Conservation (phyloP, 2,888 invertebrate species). For the Eupithecia exiguata region DNA sequence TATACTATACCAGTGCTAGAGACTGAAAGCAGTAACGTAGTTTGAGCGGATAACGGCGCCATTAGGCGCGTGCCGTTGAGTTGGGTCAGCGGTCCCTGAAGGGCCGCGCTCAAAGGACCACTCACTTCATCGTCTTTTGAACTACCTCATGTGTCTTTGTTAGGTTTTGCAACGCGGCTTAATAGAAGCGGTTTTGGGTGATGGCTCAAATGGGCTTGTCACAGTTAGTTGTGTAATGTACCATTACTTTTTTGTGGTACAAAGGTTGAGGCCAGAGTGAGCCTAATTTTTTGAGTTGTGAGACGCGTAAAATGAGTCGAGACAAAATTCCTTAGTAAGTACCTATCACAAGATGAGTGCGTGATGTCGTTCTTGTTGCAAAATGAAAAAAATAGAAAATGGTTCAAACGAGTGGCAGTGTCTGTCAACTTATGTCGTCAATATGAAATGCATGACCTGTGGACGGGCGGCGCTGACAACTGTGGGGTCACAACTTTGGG, state of each 20-base stretch:
- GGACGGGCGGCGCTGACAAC: no score
- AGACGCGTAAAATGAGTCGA: not conserved
- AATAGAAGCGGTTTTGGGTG: constrained; percentile 6
- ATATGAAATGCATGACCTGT: no score
- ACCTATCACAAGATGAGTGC: not conserved
- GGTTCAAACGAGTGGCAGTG: no score
- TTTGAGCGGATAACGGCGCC: constrained; percentile 61
- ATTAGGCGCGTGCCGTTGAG: constrained; percentile 71
- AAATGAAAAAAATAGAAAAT: no score
- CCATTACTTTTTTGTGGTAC: not conserved
- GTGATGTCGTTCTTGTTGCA: not conserved
- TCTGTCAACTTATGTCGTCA: no score
- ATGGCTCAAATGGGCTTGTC: constrained; percentile 4
- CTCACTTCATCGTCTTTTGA: constrained; percentile 68
- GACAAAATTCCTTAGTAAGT: not conserved
- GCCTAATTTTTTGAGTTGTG: not conserved
- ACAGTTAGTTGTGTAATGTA: not conserved
- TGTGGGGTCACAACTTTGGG: no score
- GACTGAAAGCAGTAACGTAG: constrained; percentile 32
- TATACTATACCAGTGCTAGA: constrained; percentile 7
- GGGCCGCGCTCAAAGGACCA: constrained; percentile 62
- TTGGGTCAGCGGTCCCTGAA: constrained; percentile 63
- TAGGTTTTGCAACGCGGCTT: constrained; percentile 26
- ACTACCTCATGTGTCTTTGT: constrained; percentile 28
- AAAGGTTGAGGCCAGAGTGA: not conserved